phyloP scores from a whole-genome alignment of 2,113 vertebrate genomes.

The Tinamus guttatus region DNA sequence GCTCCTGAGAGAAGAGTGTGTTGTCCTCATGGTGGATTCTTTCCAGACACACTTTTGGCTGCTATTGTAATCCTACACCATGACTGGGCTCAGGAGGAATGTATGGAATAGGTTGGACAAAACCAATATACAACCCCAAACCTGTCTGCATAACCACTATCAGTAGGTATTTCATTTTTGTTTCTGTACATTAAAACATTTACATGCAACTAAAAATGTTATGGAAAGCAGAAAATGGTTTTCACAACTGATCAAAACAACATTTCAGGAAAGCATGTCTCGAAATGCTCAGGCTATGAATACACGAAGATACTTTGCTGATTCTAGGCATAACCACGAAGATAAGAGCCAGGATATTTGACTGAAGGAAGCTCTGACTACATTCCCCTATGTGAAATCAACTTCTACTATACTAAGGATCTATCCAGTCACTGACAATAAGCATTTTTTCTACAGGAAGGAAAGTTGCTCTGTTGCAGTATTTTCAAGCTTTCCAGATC shows the following conservation, averaged over 20 bases:
- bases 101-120: neutral
- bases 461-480: neutral
- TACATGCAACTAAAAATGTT: neutral
- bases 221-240: neutral
- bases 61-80: neutral
- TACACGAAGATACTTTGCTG: neutral
- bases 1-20: neutral
- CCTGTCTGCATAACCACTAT: neutral
- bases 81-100: neutral
- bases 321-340: neutral
- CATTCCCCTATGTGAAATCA: neutral
- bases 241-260: neutral
- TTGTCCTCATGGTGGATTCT: neutral
- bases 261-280: neutral
- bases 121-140: neutral
- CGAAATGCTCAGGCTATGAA: neutral
- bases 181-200: neutral
- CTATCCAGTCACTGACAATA: neutral
- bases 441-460: neutral
- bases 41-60: conserved; percentile 3
- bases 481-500: conserved; percentile 2
- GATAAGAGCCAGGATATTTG: neutral
- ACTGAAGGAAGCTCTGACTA: neutral
- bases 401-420: neutral
- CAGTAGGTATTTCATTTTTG: neutral